These are phyloP conservation scores for Trogon surrucura DNA, from an alignment of 2,113 vertebrate species.

Conservation along the genomic window DNA sequence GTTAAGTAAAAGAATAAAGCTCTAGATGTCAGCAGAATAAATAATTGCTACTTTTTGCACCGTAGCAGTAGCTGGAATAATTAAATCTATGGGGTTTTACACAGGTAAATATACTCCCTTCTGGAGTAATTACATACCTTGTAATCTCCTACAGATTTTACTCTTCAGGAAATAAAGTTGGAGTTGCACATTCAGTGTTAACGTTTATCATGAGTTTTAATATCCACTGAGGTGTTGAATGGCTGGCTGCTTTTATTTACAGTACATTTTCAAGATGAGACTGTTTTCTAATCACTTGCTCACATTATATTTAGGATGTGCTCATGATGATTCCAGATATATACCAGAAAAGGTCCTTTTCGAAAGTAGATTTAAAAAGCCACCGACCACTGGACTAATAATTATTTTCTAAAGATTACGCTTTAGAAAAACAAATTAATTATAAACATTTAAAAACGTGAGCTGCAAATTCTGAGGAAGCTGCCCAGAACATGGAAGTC, in stretches of 20 bases:
- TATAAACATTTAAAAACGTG: not conserved
- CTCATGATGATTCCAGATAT: not conserved
- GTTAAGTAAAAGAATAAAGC: not conserved
- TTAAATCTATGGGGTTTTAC: not conserved
- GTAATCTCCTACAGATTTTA: not conserved
- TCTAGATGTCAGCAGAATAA: not conserved
- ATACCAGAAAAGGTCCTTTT: not conserved
- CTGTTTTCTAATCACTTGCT: not conserved
- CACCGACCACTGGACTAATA: not conserved
- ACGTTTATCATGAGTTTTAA: not conserved
- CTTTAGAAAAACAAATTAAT: not conserved
- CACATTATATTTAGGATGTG: not conserved
- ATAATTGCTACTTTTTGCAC: not conserved
- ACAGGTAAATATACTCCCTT: not conserved
- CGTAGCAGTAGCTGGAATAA: not conserved
- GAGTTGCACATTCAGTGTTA: not conserved
- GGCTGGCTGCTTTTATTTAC: not conserved
- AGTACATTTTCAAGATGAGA: not conserved
- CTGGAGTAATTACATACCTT: not conserved
- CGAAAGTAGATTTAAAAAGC: not conserved
- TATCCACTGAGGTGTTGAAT: not conserved
- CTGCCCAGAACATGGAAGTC: not conserved
- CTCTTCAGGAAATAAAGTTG: not conserved
- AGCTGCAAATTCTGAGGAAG: not conserved
- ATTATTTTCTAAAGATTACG: not conserved